Base-by-base conservation (phyloP, 2,797 vertebrate genomes). In the Xiphophorus birchmanni region DNA sequence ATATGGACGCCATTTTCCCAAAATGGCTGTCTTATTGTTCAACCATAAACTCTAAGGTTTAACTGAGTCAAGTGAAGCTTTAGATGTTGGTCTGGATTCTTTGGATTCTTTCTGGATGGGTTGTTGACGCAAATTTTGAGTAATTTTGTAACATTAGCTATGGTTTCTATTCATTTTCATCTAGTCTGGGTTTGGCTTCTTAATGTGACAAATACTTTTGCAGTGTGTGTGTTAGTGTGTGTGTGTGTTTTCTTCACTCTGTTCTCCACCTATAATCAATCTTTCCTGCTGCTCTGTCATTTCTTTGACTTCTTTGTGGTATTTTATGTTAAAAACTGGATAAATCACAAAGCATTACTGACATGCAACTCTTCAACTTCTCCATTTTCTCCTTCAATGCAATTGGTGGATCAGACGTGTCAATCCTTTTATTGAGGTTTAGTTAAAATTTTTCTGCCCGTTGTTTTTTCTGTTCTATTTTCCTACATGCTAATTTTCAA, bases 261-360 rank as follows among this genome's bases (percentile, higher is more conserved):
- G 71, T 54, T 7, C 32, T 89, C 74, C 82, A 83, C 69, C 79
- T 81, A 81, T 81, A 90, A 91, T 94, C 90, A 90, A 89, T 93
- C 91, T 89, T 80, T 75, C 48, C 77, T 83, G 76, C 52, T n/a
- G 23, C 89, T 86, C 76, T 88, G 86, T 91, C 91, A 84, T 90
- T 92, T 89, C 75, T 90, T 90, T 87, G 82, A 91, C 89, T 80
- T 87, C 89, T 87, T 89, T 80, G 78, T 78, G 80, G 84, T 77
- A 69, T 82, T 91, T 93, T 87, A 87, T 89, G 60, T 83, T 88
- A 88, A 91, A 92, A 85, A 56, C 29, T 69, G 69, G 82, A 81
- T 88, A 89, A 87, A 89, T 88, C 84, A 90, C 80, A 82, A 82
- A 81, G 81, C 72, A 45, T 35, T 5, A 0, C 81, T 82, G 78